phyloP scores from a whole-genome alignment of 2,113 vertebrate genomes.

The Xiphias gladius region DNA sequence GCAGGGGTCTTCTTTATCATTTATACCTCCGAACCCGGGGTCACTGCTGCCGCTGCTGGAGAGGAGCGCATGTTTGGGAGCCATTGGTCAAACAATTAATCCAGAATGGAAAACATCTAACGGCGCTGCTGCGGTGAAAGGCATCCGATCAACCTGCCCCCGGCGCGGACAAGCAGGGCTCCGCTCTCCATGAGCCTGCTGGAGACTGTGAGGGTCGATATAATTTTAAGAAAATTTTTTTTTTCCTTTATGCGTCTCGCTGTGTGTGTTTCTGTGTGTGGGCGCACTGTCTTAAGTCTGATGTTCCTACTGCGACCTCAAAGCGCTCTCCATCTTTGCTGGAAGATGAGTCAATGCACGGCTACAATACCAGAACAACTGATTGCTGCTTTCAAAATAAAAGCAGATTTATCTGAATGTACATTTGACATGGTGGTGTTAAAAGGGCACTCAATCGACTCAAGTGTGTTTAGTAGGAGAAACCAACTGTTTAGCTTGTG shows the following conservation, averaged over 20 bases:
- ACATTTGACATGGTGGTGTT: background rate
- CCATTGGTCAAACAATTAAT: conserved; percentile 82
- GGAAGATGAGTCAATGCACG: conserved; percentile 5
- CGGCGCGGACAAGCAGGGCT: conserved; percentile 66
- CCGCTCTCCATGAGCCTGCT: conserved; percentile 74
- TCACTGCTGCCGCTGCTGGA: conserved; percentile 52
- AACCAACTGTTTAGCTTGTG: too few relatives aligned
- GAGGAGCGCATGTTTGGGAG: conserved; percentile 80
- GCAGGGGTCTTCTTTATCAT: conserved; percentile 27
- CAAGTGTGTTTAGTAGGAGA: too few relatives aligned
- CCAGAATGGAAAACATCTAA: conserved; percentile 72
- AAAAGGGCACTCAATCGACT: background rate
- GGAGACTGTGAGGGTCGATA: conserved; percentile 31
- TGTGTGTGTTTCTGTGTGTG: conserved; percentile 3
- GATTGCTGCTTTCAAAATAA: conserved; percentile 60
- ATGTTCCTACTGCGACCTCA: conserved; percentile 58
- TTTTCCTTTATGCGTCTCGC: conserved; percentile 24
- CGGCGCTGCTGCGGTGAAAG: conserved; percentile 74
- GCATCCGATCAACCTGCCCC: conserved; percentile 80
- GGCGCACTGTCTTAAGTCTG: conserved; percentile 27
- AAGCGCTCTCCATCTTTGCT: conserved; percentile 52
- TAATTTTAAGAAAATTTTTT: background rate
- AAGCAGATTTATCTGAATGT: background rate
- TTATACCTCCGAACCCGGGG: conserved; percentile 36
- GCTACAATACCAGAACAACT: background rate